These are phyloP conservation scores for Watersipora subatra DNA, from an alignment of 1,140 invertebrate genomes.

Conservation along the genomic window DNA sequence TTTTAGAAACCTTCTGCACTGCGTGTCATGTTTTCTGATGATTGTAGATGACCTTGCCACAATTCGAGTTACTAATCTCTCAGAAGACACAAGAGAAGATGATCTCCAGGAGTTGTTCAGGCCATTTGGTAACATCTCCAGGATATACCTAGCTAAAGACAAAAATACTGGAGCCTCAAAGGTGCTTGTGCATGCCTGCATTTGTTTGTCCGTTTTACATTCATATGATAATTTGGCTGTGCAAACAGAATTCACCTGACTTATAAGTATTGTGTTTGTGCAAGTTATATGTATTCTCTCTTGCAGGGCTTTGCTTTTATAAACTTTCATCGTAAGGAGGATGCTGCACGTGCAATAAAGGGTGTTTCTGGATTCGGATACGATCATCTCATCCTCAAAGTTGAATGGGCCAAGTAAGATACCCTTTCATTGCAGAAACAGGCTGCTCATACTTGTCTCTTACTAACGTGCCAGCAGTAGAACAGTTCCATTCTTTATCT, in stretches of 20 bases:
- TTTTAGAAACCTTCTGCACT: too few relatives aligned
- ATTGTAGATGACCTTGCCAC: slow-evolving; percentile 59
- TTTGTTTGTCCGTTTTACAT: too few relatives aligned
- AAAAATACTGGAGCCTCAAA: slow-evolving; percentile 46
- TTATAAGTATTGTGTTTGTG: too few relatives aligned
- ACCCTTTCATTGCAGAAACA: neutral
- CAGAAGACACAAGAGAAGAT: slow-evolving; percentile 82
- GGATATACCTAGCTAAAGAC: slow-evolving; percentile 78
- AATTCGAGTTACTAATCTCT: slow-evolving; percentile 91
- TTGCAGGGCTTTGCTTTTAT: slow-evolving; percentile 76
- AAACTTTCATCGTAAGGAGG: slow-evolving; percentile 73
- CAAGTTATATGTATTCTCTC: too few relatives aligned
- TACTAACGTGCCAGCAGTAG: too few relatives aligned
- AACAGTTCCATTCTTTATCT: too few relatives aligned
- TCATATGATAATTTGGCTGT: too few relatives aligned
- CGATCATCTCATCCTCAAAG: slow-evolving; percentile 92
- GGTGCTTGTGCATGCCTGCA: slow-evolving; percentile 19
- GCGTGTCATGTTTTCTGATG: too few relatives aligned
- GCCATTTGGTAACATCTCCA: slow-evolving; percentile 70
- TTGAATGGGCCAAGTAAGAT: slow-evolving; percentile 87
- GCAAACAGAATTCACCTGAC: too few relatives aligned
- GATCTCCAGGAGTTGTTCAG: slow-evolving; percentile 92
- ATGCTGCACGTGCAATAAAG: slow-evolving; percentile 80
- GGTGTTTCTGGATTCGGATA: slow-evolving; percentile 87
- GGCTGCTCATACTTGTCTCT: too few relatives aligned